Conservation (phyloP, 2,888 invertebrate species). For the Mesodorylaimus sp. region DNA sequence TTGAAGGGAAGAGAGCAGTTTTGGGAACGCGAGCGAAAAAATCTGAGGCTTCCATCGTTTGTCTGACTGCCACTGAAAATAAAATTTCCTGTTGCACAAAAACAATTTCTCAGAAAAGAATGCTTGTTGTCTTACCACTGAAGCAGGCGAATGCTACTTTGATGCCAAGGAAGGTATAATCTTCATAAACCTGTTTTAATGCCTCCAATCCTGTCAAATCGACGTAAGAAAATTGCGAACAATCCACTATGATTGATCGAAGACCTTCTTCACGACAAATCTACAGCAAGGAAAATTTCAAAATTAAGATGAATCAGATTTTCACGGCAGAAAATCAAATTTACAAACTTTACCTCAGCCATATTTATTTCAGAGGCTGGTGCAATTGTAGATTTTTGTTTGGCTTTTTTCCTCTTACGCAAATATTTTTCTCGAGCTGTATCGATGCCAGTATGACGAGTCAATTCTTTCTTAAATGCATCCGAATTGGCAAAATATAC, state of each 20-base stretch:
- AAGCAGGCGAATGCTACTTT: slow-evolving; percentile 18
- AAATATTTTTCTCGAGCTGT: no score
- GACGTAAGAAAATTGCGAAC: slow-evolving; percentile 26
- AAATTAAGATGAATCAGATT: no score
- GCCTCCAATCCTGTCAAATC: slow-evolving; percentile 24
- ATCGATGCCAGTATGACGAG: slow-evolving; percentile 10
- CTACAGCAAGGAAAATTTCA: no score
- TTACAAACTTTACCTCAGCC: no score
- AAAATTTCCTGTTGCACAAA: no score
- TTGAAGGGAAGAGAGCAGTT: slow-evolving; percentile 16
- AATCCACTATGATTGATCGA: slow-evolving; percentile 31
- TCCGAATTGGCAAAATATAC: slow-evolving; percentile 36
- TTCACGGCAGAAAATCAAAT: no score
- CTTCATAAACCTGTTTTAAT: slow-evolving; percentile 15
- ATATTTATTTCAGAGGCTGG: no score
- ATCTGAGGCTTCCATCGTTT: slow-evolving; percentile 18
- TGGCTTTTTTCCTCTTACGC: no score
- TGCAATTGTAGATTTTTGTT: no score
- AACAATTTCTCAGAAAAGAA: no score
- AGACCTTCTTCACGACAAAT: no score
- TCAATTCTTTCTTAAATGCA: slow-evolving; percentile 29
- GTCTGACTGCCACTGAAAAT: slow-evolving; percentile 20
- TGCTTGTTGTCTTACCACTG: no score
- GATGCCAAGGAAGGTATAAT: slow-evolving; percentile 17
- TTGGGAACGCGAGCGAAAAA: slow-evolving; percentile 20